Evolutionary conservation across 1,140 invertebrate species (phyloP).

Genomic region (Holcopasites calliopsidis): DNA sequence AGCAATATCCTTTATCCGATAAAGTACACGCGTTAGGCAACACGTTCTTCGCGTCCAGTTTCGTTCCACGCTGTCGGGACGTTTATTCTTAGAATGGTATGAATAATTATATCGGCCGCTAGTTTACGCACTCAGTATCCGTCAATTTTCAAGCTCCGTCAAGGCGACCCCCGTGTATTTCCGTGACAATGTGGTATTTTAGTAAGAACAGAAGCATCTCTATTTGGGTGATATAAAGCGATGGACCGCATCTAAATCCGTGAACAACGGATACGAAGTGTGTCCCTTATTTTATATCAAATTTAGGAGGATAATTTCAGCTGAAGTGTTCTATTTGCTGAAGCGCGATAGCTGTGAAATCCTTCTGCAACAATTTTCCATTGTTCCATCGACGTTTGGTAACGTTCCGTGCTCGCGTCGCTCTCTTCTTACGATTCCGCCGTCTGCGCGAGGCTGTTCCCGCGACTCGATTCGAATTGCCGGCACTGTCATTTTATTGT

Average conservation of each 20-base stretch:
- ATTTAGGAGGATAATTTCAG: no score
- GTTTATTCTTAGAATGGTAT: constrained; percentile 5
- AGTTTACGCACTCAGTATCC: constrained; percentile 11
- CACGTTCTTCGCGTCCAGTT: background rate
- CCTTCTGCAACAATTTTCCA: no score
- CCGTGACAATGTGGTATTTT: background rate
- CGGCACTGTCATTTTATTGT: background rate
- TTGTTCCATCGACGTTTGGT: no score
- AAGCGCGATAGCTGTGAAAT: no score
- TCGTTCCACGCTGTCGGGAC: constrained; percentile 17
- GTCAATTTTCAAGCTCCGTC: constrained; percentile 22
- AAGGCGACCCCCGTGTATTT: background rate
- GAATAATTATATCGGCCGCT: background rate
- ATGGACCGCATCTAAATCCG: no score
- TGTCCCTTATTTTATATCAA: no score
- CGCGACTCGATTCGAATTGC: background rate
- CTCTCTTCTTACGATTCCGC: no score
- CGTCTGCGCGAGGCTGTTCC: background rate
- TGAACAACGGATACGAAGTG: no score
- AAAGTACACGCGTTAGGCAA: background rate
- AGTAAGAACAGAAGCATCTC: background rate
- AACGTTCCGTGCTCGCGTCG: no score
- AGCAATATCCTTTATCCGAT: background rate
- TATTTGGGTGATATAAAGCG: no score
- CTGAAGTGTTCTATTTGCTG: no score